Evolutionary conservation across 1,140 invertebrate species (phyloP).

Genomic region (Liolophura sinensis): DNA sequence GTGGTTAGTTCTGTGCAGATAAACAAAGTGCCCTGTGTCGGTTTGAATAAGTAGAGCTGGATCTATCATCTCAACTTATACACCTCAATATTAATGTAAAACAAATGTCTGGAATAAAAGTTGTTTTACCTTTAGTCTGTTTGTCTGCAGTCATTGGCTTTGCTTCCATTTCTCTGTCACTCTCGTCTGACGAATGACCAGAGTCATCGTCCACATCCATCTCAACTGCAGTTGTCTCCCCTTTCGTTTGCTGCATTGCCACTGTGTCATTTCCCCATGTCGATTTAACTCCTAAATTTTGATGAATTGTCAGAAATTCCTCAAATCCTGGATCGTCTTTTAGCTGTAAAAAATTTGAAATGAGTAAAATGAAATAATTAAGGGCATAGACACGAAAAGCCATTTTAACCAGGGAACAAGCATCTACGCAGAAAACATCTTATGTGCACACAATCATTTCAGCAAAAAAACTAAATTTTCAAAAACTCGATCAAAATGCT

Average conservation of each 20-base stretch:
- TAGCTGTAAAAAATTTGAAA: conserved; percentile 59
- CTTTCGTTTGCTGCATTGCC: conserved; percentile 12
- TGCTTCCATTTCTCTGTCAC: conserved; percentile 18
- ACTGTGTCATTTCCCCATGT: conserved; percentile 73
- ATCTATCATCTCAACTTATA: no score
- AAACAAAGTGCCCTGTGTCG: no score
- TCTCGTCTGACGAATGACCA: conserved; percentile 9
- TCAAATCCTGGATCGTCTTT: conserved; percentile 86
- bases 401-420: background rate
- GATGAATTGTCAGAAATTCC: conserved; percentile 84
- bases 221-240: conserved; percentile 6
- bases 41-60: no score
- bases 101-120: conserved; percentile 6
- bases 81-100: no score
- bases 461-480: no score
- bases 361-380: no score
- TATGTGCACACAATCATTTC: no score
- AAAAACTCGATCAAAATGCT: no score
- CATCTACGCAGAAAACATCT: no score
- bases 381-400: background rate
- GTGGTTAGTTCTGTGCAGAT: no score
- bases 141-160: conserved; percentile 32
- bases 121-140: conserved; percentile 47
- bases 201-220: background rate
- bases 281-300: conserved; percentile 63